Conservation (phyloP, 2,113 vertebrate genomes). For the Oncorhynchus masou region DNA sequence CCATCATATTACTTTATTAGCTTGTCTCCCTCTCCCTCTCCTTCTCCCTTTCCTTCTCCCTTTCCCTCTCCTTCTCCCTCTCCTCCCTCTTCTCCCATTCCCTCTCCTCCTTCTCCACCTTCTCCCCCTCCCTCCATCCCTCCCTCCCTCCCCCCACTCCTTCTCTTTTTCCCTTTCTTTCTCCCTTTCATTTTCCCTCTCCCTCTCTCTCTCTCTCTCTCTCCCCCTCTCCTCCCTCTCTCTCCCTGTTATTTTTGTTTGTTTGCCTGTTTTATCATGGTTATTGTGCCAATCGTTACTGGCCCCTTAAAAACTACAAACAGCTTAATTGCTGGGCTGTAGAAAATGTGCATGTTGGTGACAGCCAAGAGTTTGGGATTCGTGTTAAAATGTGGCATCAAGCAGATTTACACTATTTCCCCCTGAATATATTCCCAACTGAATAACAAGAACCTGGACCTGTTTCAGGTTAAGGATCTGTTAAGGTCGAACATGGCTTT, state of each 20-base stretch:
- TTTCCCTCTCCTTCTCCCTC: no score
- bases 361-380: conserved; percentile 4
- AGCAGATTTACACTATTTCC: no score
- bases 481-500: conserved; percentile 28
- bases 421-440: no score
- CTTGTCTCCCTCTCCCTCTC: conserved; percentile 35
- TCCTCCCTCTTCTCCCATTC: no score
- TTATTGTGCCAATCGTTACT: conserved; percentile 88
- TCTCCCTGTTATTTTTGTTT: conserved; percentile 63
- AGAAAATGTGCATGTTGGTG: conserved; percentile 76
- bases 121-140: not conserved
- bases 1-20: conserved; percentile 93
- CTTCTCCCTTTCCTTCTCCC: not conserved
- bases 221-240: not conserved
- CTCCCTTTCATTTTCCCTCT: conserved; percentile 77
- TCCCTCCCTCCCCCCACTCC: rapidly evolving
- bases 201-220: conserved; percentile 64
- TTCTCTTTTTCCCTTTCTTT: conserved; percentile 92
- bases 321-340: conserved; percentile 85
- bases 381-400: not conserved
- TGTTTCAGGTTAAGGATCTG: conserved; percentile 31
- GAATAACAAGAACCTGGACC: no score
- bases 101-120: no score
- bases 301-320: conserved; percentile 89
- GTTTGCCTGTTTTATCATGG: conserved; percentile 72